These are phyloP conservation scores for Ellobius talpinus DNA, from an alignment of 2,113 vertebrate genomes.

Conservation along the genomic window DNA sequence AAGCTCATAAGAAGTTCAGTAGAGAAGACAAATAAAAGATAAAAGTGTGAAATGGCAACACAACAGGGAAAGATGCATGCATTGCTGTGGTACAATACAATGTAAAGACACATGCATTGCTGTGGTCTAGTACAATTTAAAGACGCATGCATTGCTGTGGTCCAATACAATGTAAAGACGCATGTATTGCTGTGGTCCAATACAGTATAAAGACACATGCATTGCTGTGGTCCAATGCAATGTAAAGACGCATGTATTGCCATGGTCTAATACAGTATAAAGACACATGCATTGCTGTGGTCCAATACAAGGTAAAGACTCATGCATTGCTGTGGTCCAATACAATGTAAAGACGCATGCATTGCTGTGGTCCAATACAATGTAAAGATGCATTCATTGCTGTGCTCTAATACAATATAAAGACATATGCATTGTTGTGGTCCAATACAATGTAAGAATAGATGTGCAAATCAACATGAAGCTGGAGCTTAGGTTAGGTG, in stretches of 20 bases:
- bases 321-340: fast-evolving
- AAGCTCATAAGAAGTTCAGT: background rate
- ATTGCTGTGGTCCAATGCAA: too few relatives aligned
- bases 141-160: fast-evolving
- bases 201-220: fast-evolving
- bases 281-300: fast-evolving
- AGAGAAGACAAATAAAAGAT: background rate
- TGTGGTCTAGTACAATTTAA: background rate
- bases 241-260: fast-evolving
- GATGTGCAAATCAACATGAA: background rate
- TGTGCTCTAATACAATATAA: background rate
- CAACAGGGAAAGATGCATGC: fast-evolving
- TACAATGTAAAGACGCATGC: too few relatives aligned
- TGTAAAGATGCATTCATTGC: fast-evolving
- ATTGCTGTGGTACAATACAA: background rate
- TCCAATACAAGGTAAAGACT: background rate
- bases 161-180: background rate
- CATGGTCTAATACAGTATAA: too few relatives aligned
- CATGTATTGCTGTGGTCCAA: fast-evolving
- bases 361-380: too few relatives aligned
- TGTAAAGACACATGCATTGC: fast-evolving
- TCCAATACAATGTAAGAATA: background rate
- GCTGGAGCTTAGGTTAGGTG: background rate
- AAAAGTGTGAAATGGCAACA: background rate
- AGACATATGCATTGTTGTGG: fast-evolving